These are phyloP conservation scores for Aphis gossypii DNA, from an alignment of 1,140 invertebrate species.

Conservation along the genomic window DNA sequence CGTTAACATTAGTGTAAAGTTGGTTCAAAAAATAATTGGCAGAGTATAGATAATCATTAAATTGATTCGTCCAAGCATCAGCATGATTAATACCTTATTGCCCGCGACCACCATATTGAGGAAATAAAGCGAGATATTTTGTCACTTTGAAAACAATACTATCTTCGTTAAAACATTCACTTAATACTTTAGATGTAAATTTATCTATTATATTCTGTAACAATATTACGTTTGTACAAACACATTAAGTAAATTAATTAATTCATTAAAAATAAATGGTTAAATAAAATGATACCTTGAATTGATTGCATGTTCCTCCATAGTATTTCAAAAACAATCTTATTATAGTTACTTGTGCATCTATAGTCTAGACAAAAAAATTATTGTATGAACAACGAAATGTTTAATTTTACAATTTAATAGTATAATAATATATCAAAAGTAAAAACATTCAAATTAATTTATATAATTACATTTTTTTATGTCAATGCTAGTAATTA, in stretches of 20 bases:
- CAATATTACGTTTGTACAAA: background rate
- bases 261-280: background rate
- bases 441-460: background rate
- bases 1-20: slow-evolving; percentile 34
- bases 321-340: slow-evolving; percentile 50
- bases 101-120: slow-evolving; percentile 52
- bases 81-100: slow-evolving; percentile 45
- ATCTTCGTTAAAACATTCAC: slow-evolving; percentile 20
- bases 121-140: slow-evolving; percentile 51
- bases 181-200: slow-evolving; percentile 35
- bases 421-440: background rate
- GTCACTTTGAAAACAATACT: slow-evolving; percentile 33
- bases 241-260: background rate
- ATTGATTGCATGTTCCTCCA: slow-evolving; percentile 42
- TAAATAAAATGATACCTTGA: slow-evolving; percentile 30
- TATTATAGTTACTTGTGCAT: slow-evolving; percentile 45
- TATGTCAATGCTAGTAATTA: background rate
- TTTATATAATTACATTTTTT: background rate
- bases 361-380: slow-evolving; percentile 16
- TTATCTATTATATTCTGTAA: slow-evolving; percentile 36
- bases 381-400: background rate
- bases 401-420: background rate
- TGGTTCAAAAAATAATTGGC: slow-evolving; percentile 40
- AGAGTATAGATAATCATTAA: slow-evolving; percentile 44
- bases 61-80: slow-evolving; percentile 53